phyloP scores from a whole-genome alignment of 1,140 invertebrate genomes.

The Amphibalanus amphitrite region DNA sequence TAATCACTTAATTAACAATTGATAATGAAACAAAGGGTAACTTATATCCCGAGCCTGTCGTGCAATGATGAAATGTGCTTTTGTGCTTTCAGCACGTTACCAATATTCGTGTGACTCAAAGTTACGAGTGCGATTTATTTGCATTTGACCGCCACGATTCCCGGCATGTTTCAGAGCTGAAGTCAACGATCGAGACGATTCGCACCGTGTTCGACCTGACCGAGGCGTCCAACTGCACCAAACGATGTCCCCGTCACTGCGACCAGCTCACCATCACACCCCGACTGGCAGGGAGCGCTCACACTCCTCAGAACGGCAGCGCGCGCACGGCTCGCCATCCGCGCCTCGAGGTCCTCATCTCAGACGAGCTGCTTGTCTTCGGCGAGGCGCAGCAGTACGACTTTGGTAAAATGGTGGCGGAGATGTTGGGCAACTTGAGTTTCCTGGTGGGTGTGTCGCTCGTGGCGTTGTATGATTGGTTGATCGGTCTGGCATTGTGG shows the following conservation, averaged over 20 bases:
- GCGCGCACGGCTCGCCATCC: not conserved
- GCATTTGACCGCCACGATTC: too few relatives aligned
- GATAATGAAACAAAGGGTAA: too few relatives aligned
- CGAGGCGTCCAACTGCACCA: not conserved
- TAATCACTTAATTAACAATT: too few relatives aligned
- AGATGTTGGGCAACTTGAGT: not conserved
- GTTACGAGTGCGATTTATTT: too few relatives aligned
- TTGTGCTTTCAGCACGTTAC: too few relatives aligned
- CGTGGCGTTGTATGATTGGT: not conserved
- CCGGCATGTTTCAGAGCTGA: not conserved
- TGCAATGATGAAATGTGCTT: too few relatives aligned
- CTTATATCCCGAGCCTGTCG: too few relatives aligned
- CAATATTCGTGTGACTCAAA: too few relatives aligned
- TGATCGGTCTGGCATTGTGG: not conserved
- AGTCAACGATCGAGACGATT: not conserved
- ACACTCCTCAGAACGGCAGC: not conserved
- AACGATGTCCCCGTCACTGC: not conserved
- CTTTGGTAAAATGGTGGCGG: not conserved
- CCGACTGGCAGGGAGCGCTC: not conserved
- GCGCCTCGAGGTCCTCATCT: not conserved
- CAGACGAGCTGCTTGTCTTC: not conserved
- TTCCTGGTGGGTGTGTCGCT: not conserved
- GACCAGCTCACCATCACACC: not conserved
- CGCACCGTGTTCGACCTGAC: not conserved
- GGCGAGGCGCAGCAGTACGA: not conserved